Percentiles rank a stretch among this genome's conserved stretches.
Evolutionary conservation across 64 coral and sea anemone species (phyloP).

Genomic region (Cladopsammia gracilis): DNA sequence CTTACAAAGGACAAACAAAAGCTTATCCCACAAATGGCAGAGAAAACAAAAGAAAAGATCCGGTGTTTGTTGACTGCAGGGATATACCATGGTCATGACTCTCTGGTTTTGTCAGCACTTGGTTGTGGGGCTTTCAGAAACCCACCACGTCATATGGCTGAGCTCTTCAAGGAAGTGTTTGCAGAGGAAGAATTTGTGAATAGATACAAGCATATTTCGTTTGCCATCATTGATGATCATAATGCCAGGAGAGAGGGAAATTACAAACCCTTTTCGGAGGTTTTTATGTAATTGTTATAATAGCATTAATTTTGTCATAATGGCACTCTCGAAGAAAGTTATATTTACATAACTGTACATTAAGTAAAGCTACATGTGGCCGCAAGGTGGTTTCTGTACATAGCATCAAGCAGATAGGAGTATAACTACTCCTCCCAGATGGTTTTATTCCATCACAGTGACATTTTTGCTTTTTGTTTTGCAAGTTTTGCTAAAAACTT

Average conservation of each 20-base stretch:
- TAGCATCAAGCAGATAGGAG: too few relatives aligned
- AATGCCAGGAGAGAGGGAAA: constrained; percentile 80
- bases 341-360: too few relatives aligned
- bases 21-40: constrained; percentile 67
- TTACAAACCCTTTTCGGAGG: constrained; percentile 74
- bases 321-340: too few relatives aligned
- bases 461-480: too few relatives aligned
- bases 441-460: too few relatives aligned
- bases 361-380: too few relatives aligned
- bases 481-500: too few relatives aligned
- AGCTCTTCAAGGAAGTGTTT: constrained; percentile 84
- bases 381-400: too few relatives aligned
- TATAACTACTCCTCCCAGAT: too few relatives aligned
- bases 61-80: constrained; percentile 76
- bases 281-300: constrained; percentile 25
- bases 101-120: constrained; percentile 87
- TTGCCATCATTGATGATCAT: constrained; percentile 90
- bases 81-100: constrained; percentile 72
- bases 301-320: neutral
- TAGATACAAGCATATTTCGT: constrained; percentile 80
- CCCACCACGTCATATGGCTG: constrained; percentile 81
- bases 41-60: constrained; percentile 82
- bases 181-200: constrained; percentile 72
- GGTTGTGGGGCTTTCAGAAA: constrained; percentile 95
- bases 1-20: constrained; percentile 58